Percentiles rank a stretch among this genome's conserved stretches.
Evolutionary conservation across 2,888 invertebrate species (phyloP).

Genomic region (Nomada fucata): DNA sequence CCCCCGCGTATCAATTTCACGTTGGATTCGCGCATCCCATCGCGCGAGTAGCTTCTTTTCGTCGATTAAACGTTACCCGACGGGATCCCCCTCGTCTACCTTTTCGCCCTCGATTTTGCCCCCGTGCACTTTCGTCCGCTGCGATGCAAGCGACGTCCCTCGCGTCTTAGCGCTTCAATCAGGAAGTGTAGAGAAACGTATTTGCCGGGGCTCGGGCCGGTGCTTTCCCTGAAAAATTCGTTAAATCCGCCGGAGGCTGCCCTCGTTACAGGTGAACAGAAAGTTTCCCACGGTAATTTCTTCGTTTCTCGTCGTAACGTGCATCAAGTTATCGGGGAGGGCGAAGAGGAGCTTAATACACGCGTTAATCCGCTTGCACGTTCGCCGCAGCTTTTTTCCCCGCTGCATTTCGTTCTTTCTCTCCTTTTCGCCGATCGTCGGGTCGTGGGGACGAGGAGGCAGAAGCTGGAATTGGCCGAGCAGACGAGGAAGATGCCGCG

Average conservation of each 20-base stretch:
- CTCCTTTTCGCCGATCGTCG: not conserved
- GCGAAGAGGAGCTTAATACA: slow-evolving; percentile 19
- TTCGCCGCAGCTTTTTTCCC: not conserved
- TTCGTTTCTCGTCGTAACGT: not conserved
- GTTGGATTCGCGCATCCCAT: not conserved
- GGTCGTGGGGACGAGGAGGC: not conserved
- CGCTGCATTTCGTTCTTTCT: not conserved
- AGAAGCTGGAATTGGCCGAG: slow-evolving; percentile 19
- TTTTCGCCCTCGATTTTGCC: not conserved
- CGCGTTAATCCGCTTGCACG: slow-evolving; percentile 6
- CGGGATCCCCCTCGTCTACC: slow-evolving; percentile 8
- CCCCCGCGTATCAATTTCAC: slow-evolving; percentile 1
- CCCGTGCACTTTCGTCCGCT: slow-evolving; percentile 23
- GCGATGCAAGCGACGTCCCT: slow-evolving; percentile 22
- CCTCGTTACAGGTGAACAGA: slow-evolving; percentile 11
- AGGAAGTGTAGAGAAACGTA: slow-evolving; percentile 29
- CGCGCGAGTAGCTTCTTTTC: not conserved
- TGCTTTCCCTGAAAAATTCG: slow-evolving; percentile 26
- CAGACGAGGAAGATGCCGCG: slow-evolving; percentile 42
- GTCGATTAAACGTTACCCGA: not conserved
- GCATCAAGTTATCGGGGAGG: not conserved
- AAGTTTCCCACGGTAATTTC: slow-evolving; percentile 21
- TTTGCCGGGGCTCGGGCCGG: slow-evolving; percentile 15
- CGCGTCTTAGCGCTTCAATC: slow-evolving; percentile 60
- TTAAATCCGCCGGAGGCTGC: slow-evolving; percentile 8